These are phyloP conservation scores for Anticlea derivata DNA, from an alignment of 2,888 invertebrate genomes.

Conservation along the genomic window DNA sequence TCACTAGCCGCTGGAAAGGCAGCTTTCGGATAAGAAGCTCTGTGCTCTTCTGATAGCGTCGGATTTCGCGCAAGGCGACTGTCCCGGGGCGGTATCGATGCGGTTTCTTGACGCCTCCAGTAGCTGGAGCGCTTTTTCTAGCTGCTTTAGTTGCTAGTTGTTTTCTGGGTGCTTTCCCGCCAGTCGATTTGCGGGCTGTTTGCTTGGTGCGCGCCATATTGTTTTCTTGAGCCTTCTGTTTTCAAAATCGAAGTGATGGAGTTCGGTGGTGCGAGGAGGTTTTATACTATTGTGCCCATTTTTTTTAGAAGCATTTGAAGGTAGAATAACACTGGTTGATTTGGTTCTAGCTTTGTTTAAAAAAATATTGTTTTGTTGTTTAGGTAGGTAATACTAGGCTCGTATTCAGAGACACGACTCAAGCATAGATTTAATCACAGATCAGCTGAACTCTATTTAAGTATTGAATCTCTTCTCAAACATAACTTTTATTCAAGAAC, in stretches of 20 bases:
- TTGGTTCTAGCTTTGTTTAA: not conserved
- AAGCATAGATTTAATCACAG: too few species aligned
- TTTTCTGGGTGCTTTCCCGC: conserved; percentile 89
- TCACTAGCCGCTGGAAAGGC: conserved; percentile 88
- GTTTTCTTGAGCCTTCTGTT: not conserved
- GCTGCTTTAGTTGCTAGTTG: conserved; percentile 89
- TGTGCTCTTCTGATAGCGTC: conserved; percentile 89
- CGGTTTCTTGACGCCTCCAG: conserved; percentile 89
- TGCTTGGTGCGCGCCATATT: conserved; percentile 89
- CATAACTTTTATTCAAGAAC: too few species aligned
- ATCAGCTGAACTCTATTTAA: too few species aligned
- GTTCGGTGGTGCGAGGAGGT: not conserved
- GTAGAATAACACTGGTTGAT: not conserved
- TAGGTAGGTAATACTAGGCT: too few species aligned
- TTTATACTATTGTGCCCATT: not conserved
- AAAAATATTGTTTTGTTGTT: not conserved
- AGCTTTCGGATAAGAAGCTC: conserved; percentile 88
- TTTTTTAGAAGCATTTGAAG: not conserved
- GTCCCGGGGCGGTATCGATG: conserved; percentile 88
- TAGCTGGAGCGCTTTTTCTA: conserved; percentile 88
- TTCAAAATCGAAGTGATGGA: not conserved
- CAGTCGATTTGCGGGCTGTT: conserved; percentile 89
- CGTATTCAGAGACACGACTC: too few species aligned
- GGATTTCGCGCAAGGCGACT: conserved; percentile 87
- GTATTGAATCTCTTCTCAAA: too few species aligned